Evolutionary conservation across 1,140 invertebrate genomes (phyloP).

Genomic region (Zaprionus vittiger): DNA sequence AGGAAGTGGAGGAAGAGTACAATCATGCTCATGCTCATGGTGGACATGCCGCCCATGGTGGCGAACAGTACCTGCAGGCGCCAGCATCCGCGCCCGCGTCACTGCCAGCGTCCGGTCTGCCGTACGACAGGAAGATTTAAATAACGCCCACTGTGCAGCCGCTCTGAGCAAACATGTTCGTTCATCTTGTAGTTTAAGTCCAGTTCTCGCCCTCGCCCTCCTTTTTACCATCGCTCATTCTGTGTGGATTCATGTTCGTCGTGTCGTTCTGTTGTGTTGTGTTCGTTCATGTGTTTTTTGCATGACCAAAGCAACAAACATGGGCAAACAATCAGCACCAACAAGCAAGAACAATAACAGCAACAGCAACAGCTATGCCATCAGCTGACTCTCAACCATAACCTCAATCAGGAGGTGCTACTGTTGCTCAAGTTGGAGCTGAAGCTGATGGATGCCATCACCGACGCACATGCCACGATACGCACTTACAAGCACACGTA

Average conservation of each 20-base stretch:
- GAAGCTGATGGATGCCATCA: constrained; percentile 29
- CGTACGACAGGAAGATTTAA: constrained; percentile 73
- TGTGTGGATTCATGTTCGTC: constrained; percentile 28
- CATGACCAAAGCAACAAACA: constrained; percentile 41
- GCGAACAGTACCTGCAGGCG: constrained; percentile 61
- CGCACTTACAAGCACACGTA: constrained; percentile 22
- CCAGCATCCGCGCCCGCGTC: constrained; percentile 32
- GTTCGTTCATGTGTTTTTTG: constrained; percentile 32
- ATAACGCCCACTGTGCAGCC: constrained; percentile 9
- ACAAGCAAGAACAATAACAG: constrained; percentile 31
- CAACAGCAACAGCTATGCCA: constrained; percentile 26
- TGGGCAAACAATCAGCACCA: constrained; percentile 36
- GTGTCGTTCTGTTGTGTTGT: constrained; percentile 24
- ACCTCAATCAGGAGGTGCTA: constrained; percentile 1
- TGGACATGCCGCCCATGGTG: constrained; percentile 23
- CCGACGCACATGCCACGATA: constrained; percentile 17
- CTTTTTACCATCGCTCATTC: not conserved
- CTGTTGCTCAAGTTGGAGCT: constrained; percentile 7
- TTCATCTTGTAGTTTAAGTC: constrained; percentile 58
- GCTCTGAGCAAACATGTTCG: constrained; percentile 32
- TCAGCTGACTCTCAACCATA: constrained; percentile 11
- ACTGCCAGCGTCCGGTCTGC: constrained; percentile 44
- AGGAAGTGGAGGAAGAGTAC: constrained; percentile 53
- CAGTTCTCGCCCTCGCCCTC: constrained; percentile 9
- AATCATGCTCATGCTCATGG: constrained; percentile 37